Conservation (phyloP, 2,113 vertebrate genomes). For the Ceyx melanurus region DNA sequence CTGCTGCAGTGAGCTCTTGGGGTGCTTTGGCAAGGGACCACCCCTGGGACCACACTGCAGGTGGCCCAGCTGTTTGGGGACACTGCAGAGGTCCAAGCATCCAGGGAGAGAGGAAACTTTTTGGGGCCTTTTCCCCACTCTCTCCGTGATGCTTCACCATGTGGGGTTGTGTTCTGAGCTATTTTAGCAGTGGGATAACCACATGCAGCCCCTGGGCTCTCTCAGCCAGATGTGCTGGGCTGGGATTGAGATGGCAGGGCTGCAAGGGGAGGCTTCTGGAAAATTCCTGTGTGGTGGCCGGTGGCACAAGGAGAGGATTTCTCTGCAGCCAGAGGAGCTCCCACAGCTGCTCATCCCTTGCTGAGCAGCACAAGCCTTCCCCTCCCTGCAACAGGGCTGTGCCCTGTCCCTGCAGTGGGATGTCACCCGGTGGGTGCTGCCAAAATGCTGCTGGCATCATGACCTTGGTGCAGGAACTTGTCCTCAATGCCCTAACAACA, state of each 20-base stretch:
- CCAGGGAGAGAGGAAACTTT: background rate
- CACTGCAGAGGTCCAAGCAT: accelerated
- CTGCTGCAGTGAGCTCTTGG: accelerated
- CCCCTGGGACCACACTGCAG: accelerated
- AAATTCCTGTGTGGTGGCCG: background rate
- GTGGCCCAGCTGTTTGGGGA: background rate
- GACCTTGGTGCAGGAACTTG: background rate
- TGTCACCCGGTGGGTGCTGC: background rate
- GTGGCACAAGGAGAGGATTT: accelerated
- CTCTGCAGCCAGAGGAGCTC: background rate
- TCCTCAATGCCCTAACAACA: background rate
- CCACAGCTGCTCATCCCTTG: background rate
- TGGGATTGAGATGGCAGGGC: background rate
- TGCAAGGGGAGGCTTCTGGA: background rate
- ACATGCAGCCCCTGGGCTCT: background rate
- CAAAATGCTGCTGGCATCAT: background rate
- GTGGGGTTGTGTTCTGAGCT: background rate
- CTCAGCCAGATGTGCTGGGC: background rate
- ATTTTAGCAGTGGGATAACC: background rate
- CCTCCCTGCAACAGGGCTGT: background rate
- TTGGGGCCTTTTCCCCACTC: background rate
- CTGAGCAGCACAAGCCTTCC: background rate
- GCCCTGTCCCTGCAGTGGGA: accelerated
- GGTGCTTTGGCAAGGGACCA: accelerated
- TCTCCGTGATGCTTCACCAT: background rate